phyloP scores from a whole-genome alignment of 1,140 invertebrate species.

The Contarinia nasturtii region DNA sequence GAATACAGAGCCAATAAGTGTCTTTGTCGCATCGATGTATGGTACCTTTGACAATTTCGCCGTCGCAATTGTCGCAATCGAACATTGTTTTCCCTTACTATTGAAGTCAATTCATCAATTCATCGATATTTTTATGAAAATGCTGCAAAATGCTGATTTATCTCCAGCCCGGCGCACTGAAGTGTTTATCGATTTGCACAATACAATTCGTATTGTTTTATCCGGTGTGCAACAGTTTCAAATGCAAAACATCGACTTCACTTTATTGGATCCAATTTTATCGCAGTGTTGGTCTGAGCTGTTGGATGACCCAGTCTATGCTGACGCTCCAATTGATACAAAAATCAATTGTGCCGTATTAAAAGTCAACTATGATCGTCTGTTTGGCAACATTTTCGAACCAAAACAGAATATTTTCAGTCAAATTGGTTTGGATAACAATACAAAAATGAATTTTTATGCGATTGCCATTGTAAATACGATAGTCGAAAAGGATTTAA shows the following conservation, averaged over 20 bases:
- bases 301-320: conserved; percentile 2
- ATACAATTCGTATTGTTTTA: background rate
- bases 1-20: background rate
- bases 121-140: no score
- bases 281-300: conserved; percentile 3
- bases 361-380: conserved; percentile 5
- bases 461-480: conserved; percentile 6
- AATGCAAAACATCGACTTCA: background rate
- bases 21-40: background rate
- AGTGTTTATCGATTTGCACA: background rate
- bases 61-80: background rate
- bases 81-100: background rate
- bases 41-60: background rate
- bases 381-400: conserved; percentile 3
- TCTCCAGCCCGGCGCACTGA: background rate
- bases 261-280: background rate
- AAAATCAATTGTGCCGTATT: conserved; percentile 9
- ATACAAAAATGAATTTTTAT: background rate
- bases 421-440: background rate
- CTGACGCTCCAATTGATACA: conserved; percentile 11
- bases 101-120: background rate
- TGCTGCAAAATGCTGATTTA: background rate
- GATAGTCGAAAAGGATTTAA: conserved; percentile 2
- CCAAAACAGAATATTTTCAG: conserved; percentile 4
- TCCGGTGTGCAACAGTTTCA: background rate